Evolutionary conservation across 2,113 vertebrate genomes (phyloP).

Genomic region (Anser cygnoides): DNA sequence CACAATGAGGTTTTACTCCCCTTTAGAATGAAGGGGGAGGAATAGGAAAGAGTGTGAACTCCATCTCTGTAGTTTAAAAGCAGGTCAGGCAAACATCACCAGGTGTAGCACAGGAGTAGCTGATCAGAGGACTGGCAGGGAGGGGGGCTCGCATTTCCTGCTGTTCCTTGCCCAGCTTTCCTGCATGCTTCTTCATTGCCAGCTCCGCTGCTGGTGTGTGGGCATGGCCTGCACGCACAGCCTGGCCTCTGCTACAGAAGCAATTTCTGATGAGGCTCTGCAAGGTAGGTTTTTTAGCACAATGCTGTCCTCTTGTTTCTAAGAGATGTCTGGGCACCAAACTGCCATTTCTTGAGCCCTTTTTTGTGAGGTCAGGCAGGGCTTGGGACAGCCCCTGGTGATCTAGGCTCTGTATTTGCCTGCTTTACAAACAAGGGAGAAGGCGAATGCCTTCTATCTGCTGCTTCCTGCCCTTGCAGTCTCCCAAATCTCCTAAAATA

Average conservation of each 20-base stretch:
- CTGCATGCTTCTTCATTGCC: not conserved
- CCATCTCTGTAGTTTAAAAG: not conserved
- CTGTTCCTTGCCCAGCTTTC: not conserved
- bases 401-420: accelerated
- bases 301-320: too few relatives aligned
- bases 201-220: not conserved
- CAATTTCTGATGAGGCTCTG: not conserved
- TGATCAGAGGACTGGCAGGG: too few relatives aligned
- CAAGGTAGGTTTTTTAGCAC: not conserved
- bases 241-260: not conserved
- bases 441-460: not conserved
- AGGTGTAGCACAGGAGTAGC: not conserved
- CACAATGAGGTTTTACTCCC: not conserved
- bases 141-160: not conserved
- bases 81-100: not conserved
- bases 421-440: not conserved
- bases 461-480: not conserved
- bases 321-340: not conserved
- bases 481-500: accelerated
- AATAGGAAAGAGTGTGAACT: not conserved
- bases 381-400: accelerated
- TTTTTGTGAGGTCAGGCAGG: not conserved
- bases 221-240: not conserved
- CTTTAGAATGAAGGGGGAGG: not conserved
- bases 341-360: not conserved